Evolutionary conservation across 2,888 invertebrate genomes (phyloP), one percentile per base, ranked within the genome.

Genomic region (Philereme vetulata): DNA sequence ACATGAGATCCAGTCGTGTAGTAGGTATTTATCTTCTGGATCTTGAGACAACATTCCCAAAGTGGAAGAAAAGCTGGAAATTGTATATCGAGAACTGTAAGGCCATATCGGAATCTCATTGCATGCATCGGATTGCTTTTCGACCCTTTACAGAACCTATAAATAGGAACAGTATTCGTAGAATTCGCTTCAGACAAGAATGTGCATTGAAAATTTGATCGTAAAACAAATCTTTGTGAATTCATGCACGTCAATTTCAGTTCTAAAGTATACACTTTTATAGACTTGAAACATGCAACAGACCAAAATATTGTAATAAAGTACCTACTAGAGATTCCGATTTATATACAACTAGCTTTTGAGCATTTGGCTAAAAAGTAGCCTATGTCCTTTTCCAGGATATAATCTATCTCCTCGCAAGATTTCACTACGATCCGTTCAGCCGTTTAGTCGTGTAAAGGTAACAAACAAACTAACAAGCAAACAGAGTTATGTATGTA

Each of bases 201-300:
- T 59, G 59, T 61, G 60, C 65, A 66, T 59, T 56, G 55, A 59
- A 65, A 56, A 60, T 62, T 63, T 51, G 51, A 44, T 55, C 53
- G 47, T 54, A 60, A 62, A 66, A 62, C 49, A 60, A 60, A 64
- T 60, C 48, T 56, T 36, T 32, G 40, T n/a, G 7, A 47, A 56
- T 50, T 47, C 36, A 44, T 40, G 52, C 56, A 53, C 49, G 10
- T 47, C 40, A 44, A 48, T 50, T 50, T 21, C 21, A 35, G 54
- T 48, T 62, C 38, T 38, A 38, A 56, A 44, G 8, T 34, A 45
- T 5, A 42, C 5, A 33, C 21, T n/a, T 33, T 11, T 44, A 34
- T 53, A 34, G 48, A 42, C n/a, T 32, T 56, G 21, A 45, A 59
- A 21, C 33, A 35, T 42, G 51, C 21, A 21, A 21, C 21, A 21